These are phyloP conservation scores for Cygnus buccinator DNA, from an alignment of 2,113 vertebrate genomes.

Conservation along the genomic window DNA sequence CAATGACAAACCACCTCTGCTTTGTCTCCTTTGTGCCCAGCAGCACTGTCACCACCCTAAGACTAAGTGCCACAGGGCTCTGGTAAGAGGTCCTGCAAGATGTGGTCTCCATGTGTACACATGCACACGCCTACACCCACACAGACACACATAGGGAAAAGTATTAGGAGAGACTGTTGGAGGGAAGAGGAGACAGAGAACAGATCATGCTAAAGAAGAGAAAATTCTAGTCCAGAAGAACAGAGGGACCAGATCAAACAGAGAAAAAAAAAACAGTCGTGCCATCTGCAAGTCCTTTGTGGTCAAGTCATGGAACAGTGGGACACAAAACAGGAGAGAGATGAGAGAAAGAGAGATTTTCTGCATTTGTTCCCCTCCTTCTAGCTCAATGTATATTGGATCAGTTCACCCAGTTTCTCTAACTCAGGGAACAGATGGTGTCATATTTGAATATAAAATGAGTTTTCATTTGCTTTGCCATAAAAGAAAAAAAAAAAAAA, in stretches of 20 bases:
- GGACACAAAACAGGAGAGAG: constrained; percentile 34
- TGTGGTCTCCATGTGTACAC: not conserved
- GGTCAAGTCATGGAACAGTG: constrained; percentile 57
- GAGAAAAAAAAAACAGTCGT: not conserved
- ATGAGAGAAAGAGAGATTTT: constrained; percentile 41
- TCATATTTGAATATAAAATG: constrained; percentile 75
- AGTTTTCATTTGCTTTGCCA: constrained; percentile 70
- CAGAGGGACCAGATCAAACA: not conserved
- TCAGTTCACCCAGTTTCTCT: constrained; percentile 70
- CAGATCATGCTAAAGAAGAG: not conserved
- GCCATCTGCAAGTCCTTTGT: constrained; percentile 50
- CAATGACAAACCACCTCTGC: not conserved
- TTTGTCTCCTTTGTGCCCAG: not conserved
- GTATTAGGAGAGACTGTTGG: fast-evolving
- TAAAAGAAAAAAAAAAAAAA: constrained; percentile 43
- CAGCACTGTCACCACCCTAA: not conserved
- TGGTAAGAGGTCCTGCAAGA: not conserved
- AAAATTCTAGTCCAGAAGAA: constrained; percentile 15
- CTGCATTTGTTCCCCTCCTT: constrained; percentile 55
- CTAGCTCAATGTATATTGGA: constrained; percentile 64
- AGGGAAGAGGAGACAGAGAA: not conserved
- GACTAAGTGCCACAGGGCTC: too few relatives aligned
- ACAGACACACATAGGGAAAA: not conserved
- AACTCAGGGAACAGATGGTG: constrained; percentile 69
- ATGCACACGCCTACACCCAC: too few relatives aligned